phyloP scores from a whole-genome alignment of 1,140 invertebrate genomes.

The Drosophila eugracilis region DNA sequence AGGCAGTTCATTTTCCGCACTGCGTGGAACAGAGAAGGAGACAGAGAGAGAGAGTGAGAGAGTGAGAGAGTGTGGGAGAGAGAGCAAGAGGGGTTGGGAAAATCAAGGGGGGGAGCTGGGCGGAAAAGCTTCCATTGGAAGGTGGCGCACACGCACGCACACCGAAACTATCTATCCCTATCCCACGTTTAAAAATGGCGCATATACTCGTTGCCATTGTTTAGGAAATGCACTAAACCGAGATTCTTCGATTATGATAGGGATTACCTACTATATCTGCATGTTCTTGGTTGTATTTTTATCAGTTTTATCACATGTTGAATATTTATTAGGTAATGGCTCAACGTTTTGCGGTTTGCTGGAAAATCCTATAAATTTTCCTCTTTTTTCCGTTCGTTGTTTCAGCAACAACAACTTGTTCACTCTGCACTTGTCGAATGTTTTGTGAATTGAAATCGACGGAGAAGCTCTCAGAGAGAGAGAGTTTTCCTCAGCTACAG shows the following conservation, averaged over 20 bases:
- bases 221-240: constrained; percentile 76
- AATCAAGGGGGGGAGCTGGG: background rate
- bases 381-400: constrained; percentile 70
- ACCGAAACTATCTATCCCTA: constrained; percentile 81
- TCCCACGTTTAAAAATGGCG: constrained; percentile 81
- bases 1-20: constrained; percentile 65
- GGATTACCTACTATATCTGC: background rate
- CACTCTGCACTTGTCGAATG: constrained; percentile 83
- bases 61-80: too few species aligned
- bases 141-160: constrained; percentile 76
- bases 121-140: constrained; percentile 71
- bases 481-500: constrained; percentile 1
- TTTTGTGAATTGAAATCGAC: constrained; percentile 71
- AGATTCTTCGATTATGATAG: constrained; percentile 27
- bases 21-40: constrained; percentile 20
- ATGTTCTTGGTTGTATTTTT: constrained; percentile 3
- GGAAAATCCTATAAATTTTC: constrained; percentile 42
- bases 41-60: background rate
- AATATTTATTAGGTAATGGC: constrained; percentile 36
- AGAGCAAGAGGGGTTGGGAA: background rate
- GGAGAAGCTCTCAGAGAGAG: constrained; percentile 16
- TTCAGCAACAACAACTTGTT: constrained; percentile 82
- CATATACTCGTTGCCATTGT: constrained; percentile 79
- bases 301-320: constrained; percentile 27
- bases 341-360: constrained; percentile 15